These are phyloP conservation scores for Rhagium mordax DNA, from an alignment of 2,888 invertebrate species.

Conservation along the genomic window DNA sequence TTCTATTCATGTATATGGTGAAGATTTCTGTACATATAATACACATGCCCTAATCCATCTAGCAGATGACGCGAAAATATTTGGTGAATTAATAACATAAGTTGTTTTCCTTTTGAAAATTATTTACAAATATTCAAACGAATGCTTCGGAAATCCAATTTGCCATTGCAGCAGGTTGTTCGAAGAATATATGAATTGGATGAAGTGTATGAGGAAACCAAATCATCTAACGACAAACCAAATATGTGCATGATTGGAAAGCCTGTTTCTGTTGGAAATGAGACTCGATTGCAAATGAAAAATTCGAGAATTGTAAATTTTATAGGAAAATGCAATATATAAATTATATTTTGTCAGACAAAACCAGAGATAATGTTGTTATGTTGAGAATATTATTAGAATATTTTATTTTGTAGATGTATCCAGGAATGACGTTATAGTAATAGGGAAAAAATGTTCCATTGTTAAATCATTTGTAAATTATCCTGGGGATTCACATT, in stretches of 20 bases:
- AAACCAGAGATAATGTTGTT: neutral
- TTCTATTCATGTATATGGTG: slow-evolving; percentile 31
- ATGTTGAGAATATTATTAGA: neutral
- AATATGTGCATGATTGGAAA: neutral
- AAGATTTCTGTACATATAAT: slow-evolving; percentile 36
- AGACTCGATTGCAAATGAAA: no score
- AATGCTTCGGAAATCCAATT: slow-evolving; percentile 32
- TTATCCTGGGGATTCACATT: neutral
- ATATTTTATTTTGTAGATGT: neutral
- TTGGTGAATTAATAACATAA: slow-evolving; percentile 32
- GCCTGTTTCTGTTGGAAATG: neutral
- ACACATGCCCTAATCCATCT: slow-evolving; percentile 35
- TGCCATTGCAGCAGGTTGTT: slow-evolving; percentile 36
- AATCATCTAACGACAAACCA: neutral
- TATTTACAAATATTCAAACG: slow-evolving; percentile 31
- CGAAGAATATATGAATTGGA: no score
- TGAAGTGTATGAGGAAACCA: no score
- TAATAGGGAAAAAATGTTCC: neutral
- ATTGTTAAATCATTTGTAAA: neutral
- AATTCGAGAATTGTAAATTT: neutral
- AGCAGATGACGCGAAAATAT: slow-evolving; percentile 29
- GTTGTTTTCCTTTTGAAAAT: slow-evolving; percentile 41
- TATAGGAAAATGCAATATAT: neutral
- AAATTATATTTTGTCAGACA: neutral
- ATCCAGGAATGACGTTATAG: no score